A percentile compares a stretch with the other conserved stretches of the same genome.
phyloP scores from a whole-genome alignment of 2,113 vertebrate genomes.

The Erinaceus europaeus region DNA sequence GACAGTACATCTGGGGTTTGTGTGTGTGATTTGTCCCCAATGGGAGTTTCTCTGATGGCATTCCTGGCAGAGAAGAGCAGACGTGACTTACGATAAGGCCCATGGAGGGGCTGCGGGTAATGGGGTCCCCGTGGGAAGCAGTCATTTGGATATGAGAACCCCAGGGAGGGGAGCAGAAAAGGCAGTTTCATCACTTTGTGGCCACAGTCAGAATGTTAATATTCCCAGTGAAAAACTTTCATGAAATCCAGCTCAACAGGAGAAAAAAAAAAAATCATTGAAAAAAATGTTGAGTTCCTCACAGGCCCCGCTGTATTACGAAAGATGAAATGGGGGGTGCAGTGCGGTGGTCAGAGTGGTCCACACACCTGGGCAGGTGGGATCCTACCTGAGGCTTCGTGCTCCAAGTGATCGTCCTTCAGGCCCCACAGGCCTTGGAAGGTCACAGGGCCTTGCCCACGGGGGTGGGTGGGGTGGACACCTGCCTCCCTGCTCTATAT shows the following conservation, averaged over 20 bases:
- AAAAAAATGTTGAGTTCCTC: background rate
- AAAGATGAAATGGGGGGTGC: background rate
- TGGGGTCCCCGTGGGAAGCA: background rate
- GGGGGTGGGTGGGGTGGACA: fast-evolving
- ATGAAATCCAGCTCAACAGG: slow-evolving; percentile 1
- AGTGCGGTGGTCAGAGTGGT: background rate
- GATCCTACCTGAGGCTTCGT: background rate
- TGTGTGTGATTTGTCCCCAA: background rate
- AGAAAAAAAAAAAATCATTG: background rate
- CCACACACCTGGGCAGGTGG: background rate
- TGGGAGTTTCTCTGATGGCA: background rate
- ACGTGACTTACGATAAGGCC: background rate
- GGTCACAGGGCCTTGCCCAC: background rate
- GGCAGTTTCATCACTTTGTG: background rate
- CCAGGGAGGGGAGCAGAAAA: background rate
- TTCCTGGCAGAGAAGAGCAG: background rate
- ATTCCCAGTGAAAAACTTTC: background rate
- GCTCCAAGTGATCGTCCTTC: background rate
- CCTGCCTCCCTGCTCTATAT: background rate
- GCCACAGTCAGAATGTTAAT: slow-evolving; percentile 4
- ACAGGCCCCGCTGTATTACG: background rate
- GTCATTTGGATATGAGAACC: background rate
- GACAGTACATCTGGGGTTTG: background rate
- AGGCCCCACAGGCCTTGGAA: background rate
- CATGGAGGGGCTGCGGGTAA: background rate